Evolutionary conservation across 23 tunicate species (phyloP), one percentile per base, ranked within the genome.

Genomic region (Clavelina lepadiformis): DNA sequence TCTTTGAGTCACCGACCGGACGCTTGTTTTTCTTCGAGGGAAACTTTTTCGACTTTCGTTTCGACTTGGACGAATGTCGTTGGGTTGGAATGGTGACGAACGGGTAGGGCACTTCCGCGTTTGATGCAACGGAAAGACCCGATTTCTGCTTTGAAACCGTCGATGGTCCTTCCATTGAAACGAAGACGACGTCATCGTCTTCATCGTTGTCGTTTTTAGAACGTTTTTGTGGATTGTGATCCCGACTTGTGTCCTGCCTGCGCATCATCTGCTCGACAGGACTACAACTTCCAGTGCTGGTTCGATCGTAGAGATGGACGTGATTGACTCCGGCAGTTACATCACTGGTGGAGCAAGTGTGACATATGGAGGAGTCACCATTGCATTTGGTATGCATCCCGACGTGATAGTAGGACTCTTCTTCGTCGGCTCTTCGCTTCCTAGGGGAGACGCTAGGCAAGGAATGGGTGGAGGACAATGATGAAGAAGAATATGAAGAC

Each of bases 361-460:
- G 69, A 37, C 65, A 59, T 7, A 35, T 37, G n/a, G 69, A 66
- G 3, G 20, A 23, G 41, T 57, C 56, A 46, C 29, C 30, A 25
- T 2, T 5, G 7, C 7, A 28, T 15, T 7, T 7, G 22, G 35
- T 11, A n/a, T n/a, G n/a, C n/a, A n/a, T n/a, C n/a, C n/a, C n/a
- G n/a, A n/a, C 3, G 34, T 56, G 61, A 56, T 33, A 22, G 5
- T 49, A 21, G 44, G 53, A 31, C 37, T 35, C 46, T 11, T 56
- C 61, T 24, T 86, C 95, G 45, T 78, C 95, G 3, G 95, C 95
- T 46, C 95, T 33, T 50, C 95, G 61, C 32, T 86, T 86, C 31
- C 95, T 75, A 31, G 95, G 76, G 28, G 76, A 71, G n/a, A 72
- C 61, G 11, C 85, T 80, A 46, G 71, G 46, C 1, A 72, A 53